Conservation (phyloP, 2,113 vertebrate genomes). For the Istiophorus platypterus region DNA sequence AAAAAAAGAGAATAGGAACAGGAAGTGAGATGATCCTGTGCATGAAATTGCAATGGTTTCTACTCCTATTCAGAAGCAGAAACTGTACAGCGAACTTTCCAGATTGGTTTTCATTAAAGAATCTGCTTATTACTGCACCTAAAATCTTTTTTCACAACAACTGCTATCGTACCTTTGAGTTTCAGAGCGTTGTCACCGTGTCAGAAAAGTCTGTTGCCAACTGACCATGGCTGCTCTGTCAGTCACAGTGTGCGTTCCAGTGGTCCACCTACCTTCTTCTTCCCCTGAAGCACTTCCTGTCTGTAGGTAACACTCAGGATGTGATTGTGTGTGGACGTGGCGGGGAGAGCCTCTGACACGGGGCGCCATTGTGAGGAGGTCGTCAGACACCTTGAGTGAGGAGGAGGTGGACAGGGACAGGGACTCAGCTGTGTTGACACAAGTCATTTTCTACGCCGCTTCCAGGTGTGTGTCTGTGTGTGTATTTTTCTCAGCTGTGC, state of each 20-base stretch:
- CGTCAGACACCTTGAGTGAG: constrained; percentile 77
- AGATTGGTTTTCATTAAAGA: background rate
- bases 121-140: background rate
- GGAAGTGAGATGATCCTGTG: too few species aligned
- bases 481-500: constrained; percentile 72
- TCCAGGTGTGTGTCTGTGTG: constrained; percentile 63
- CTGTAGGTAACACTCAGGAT: constrained; percentile 91
- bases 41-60: too few species aligned
- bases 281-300: constrained; percentile 90
- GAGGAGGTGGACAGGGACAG: constrained; percentile 58
- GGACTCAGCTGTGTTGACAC: constrained; percentile 82
- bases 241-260: constrained; percentile 4
- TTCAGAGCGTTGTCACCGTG: background rate
- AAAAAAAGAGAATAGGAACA: too few species aligned
- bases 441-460: constrained; percentile 64
- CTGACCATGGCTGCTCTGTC: background rate
- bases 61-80: too few species aligned
- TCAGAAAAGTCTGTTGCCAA: background rate
- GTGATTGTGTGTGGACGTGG: constrained; percentile 87
- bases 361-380: constrained; percentile 76
- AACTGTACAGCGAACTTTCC: background rate
- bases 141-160: background rate
- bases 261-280: constrained; percentile 89
- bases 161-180: too few species aligned
- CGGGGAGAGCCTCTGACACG: constrained; percentile 70